These are phyloP conservation scores for Rosalia funebris DNA, from an alignment of 2,888 invertebrate species.

Conservation along the genomic window DNA sequence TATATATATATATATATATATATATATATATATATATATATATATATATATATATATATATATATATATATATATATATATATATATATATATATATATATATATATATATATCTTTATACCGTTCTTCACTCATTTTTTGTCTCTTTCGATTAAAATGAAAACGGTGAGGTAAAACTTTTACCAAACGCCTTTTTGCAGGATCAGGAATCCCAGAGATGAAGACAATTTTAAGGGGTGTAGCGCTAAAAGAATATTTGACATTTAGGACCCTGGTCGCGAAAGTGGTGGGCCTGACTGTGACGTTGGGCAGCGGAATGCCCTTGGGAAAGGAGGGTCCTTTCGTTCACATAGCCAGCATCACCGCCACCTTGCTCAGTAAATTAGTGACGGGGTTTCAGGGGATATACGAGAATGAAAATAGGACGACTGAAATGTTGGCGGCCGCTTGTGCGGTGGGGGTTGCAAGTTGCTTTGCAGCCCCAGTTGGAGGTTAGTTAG, in stretches of 20 bases:
- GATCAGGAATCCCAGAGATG: conserved; percentile 99
- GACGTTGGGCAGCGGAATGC: conserved; percentile 94
- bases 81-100: no score
- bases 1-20: no score
- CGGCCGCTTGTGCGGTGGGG: conserved; percentile 97
- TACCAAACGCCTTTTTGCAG: conserved; percentile 67
- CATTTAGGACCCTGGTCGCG: conserved; percentile 91
- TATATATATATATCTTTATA: no score
- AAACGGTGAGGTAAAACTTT: no score
- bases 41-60: no score
- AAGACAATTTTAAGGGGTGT: conserved; percentile 97
- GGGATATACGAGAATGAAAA: conserved; percentile 96
- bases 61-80: no score
- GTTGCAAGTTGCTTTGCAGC: conserved; percentile 96
- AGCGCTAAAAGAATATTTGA: conserved; percentile 95
- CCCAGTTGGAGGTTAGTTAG: conserved; percentile 84
- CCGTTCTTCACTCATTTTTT: no score
- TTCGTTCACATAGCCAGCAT: conserved; percentile 99
- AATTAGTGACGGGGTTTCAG: conserved; percentile 92
- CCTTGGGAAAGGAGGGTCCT: conserved; percentile 98
- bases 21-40: no score
- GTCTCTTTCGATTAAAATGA: no score
- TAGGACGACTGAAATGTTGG: conserved; percentile 94
- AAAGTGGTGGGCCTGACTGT: conserved; percentile 95
- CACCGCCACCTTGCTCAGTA: conserved; percentile 91